Evolutionary conservation across 92 coral and sea anemone species (phyloP), one percentile per base, ranked within the genome.

Genomic region (Galaxea fascicularis): DNA sequence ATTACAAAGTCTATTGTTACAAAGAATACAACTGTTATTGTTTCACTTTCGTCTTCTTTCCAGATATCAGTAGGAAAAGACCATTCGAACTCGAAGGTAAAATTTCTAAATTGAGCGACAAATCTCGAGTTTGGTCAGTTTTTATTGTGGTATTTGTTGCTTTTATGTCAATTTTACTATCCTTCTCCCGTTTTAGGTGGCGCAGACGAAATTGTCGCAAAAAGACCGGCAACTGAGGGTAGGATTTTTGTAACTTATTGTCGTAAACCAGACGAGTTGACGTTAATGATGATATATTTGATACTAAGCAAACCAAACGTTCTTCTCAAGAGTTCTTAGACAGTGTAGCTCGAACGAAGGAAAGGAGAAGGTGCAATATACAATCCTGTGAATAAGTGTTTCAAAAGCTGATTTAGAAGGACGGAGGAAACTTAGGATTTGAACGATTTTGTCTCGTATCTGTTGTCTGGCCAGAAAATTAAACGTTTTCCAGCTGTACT

Each of bases 61-160:
- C 77, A 66, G 95, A 91, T 69, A 39, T 86, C 46, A 71, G 81
- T 44, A 72, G 81, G 76, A 91, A 91, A 76, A 89, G 95, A 47
- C 80, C 82, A 20, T 79, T 16, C 77, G 87, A 83, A 45, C 47
- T 70, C 0, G 95, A 91, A 79, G 88, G 88, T 71, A 60, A 59
- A 63, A 14, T 56, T 49, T 10, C 10, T 49, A 8, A 35, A 35
- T 35, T 35, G 3, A 35, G 41, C 41, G 41, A 17, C 20, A 16
- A 60, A 24, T 13, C 66, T 21, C 10, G 10, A n/a, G 24, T 60
- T 12, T 57, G 63, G 8, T 1, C 17, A 57, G 7, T 57, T 5
- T 12, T 5, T 60, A 60, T n/a, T 28, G 66, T 6, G 10, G 10
- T 5, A 4, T 7, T n/a, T 22, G 22, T 20, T 60, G 2, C 25